These are phyloP conservation scores for Isotomurus palustris DNA, from an alignment of 2,888 invertebrate species.

Conservation along the genomic window DNA sequence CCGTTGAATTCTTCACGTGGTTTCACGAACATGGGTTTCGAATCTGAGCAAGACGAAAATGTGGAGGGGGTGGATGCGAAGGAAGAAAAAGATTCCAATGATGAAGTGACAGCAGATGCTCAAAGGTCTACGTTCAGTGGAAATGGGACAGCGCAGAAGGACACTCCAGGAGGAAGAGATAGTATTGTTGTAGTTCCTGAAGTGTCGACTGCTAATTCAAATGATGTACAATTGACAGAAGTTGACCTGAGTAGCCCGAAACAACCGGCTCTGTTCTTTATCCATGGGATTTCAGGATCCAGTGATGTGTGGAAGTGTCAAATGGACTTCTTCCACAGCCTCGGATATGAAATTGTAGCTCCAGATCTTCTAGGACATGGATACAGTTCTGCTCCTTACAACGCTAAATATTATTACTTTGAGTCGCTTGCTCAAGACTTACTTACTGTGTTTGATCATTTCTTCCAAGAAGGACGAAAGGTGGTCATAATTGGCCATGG, in stretches of 20 bases:
- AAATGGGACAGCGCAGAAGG: not conserved
- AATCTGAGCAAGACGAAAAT: constrained; percentile 34
- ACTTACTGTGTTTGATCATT: constrained; percentile 59
- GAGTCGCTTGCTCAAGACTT: constrained; percentile 58
- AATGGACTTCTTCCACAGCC: constrained; percentile 56
- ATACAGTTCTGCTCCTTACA: constrained; percentile 59
- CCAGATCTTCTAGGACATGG: constrained; percentile 67
- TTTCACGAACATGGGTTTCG: constrained; percentile 28
- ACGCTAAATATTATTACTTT: constrained; percentile 58
- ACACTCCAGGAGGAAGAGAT: constrained; percentile 4
- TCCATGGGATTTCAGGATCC: constrained; percentile 65
- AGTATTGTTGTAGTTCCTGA: no score
- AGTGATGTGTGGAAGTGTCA: constrained; percentile 61
- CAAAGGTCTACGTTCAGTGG: not conserved
- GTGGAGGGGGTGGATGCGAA: constrained; percentile 15
- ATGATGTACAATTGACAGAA: no score
- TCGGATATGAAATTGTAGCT: constrained; percentile 61
- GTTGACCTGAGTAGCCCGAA: no score
- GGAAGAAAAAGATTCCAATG: constrained; percentile 10
- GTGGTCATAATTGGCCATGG: constrained; percentile 62
- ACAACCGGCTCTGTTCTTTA: constrained; percentile 57
- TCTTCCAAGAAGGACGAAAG: constrained; percentile 55
- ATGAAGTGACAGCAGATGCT: constrained; percentile 13
- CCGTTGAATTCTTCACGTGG: constrained; percentile 1
- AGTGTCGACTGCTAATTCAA: no score